Evolutionary conservation across 2,888 invertebrate genomes (phyloP), one percentile per base, ranked within the genome.

Genomic region (Athalia cordata): DNA sequence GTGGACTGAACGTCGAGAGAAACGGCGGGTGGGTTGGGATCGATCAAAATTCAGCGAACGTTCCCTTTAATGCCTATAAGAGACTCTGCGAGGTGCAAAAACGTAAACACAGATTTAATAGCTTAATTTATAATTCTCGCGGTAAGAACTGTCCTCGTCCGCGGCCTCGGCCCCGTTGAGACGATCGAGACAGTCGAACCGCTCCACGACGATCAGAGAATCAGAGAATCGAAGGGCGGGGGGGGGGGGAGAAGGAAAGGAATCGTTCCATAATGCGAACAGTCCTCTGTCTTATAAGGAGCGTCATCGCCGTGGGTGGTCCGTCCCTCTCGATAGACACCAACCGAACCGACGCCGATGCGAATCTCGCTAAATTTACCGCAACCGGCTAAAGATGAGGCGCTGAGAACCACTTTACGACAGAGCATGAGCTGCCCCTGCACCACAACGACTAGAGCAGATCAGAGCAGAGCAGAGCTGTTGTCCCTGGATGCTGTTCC

Each of bases 261-360:
- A 82, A 84, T 81, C 81, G 82, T 84, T 85, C 84, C 84, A 86
- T 86, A 86, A 87, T 86, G 85, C 81, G 80, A 47, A 82, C 82
- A 81, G 83, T 81, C 83, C 82, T 82, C 75, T 82, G 77, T 81
- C 88, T 89, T 89, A 89, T 89, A 89, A 88, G 89, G 89, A 88
- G 86, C 87, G 85, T 85, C 84, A 86, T 86, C 86, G 83, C 86
- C 85, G 88, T 89, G 89, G 89, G 89, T 89, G 89, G 89, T 89
- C 89, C 85, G 62, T 64, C 64, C 64, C 29, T 64, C 75, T 62
- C 75, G 75, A 49, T 75, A 75, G 75, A 62, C 62, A 75, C 62
- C 75, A 57, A 50, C 29, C 59, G n/a, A 5, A 15, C 43, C 29
- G 11, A n/a, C 68, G 15, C 45, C n/a, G 59, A 43, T 8, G 4